phyloP scores from a whole-genome alignment of 1,140 invertebrate genomes.

The Geopemphigus sp. region DNA sequence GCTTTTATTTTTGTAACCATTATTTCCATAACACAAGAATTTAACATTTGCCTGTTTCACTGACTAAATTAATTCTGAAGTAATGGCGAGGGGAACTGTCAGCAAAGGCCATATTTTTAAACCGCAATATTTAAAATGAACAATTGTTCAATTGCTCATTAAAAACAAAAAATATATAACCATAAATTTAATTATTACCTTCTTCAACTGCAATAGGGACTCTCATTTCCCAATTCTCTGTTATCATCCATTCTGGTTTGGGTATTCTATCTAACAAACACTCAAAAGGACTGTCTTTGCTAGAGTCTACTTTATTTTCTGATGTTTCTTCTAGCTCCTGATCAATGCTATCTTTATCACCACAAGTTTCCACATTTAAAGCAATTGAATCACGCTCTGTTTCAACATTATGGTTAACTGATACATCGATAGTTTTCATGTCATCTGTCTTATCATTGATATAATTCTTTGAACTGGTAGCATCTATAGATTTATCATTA shows the following conservation, averaged over 20 bases:
- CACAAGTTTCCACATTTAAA: not conserved
- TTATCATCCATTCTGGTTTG: not conserved
- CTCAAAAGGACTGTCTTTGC: not conserved
- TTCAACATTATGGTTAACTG: not conserved
- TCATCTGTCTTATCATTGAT: too few relatives aligned
- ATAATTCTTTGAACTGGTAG: not conserved
- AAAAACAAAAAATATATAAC: not conserved
- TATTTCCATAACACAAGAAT: too few relatives aligned
- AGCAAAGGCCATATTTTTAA: too few relatives aligned
- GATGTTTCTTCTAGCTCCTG: not conserved
- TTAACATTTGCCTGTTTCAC: too few relatives aligned
- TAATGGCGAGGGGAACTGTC: too few relatives aligned
- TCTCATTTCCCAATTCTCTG: not conserved
- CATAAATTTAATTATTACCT: conserved; percentile 34
- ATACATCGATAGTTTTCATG: not conserved
- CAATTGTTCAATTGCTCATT: not conserved
- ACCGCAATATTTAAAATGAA: not conserved
- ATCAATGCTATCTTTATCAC: not conserved
- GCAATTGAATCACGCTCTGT: not conserved
- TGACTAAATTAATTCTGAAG: too few relatives aligned
- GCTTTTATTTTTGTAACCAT: too few relatives aligned
- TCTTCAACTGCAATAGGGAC: not conserved
- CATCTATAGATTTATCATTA: not conserved
- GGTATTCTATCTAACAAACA: too few relatives aligned
- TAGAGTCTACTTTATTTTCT: not conserved